Percentiles rank a stretch among this genome's conserved stretches.
phyloP scores from a whole-genome alignment of 30 jellyfish, hydroid and myxozoan species.

The Hydractinia symbiolongicarpus region DNA sequence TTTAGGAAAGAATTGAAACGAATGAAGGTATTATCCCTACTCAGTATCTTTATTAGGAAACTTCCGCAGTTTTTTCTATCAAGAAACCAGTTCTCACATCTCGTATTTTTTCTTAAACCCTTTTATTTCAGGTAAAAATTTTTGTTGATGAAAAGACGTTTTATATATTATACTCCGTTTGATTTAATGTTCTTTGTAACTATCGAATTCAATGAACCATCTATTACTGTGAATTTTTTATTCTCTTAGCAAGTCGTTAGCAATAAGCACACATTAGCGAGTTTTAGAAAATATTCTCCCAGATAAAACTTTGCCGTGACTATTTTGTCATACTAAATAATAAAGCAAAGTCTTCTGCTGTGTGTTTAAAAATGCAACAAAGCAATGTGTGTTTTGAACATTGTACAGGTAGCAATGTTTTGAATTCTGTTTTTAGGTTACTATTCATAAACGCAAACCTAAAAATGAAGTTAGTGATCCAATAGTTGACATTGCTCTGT shows the following conservation, averaged over 20 bases:
- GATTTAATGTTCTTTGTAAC: neutral
- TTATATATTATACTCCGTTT: neutral
- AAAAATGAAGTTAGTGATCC: slow-evolving; percentile 76
- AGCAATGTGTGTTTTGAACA: neutral
- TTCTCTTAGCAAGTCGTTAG: too few relatives aligned
- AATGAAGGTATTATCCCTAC: slow-evolving; percentile 2
- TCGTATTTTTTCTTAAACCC: too few relatives aligned
- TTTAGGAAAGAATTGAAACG: slow-evolving; percentile 52
- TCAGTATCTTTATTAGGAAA: neutral
- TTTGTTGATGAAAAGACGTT: neutral
- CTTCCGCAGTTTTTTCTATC: too few relatives aligned
- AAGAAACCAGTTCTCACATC: too few relatives aligned
- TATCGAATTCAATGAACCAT: neutral
- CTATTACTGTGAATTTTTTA: too few relatives aligned
- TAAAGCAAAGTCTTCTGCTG: too few relatives aligned
- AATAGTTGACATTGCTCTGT: slow-evolving; percentile 72
- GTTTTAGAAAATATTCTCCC: too few relatives aligned
- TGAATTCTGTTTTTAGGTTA: slow-evolving; percentile 24
- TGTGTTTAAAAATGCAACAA: neutral
- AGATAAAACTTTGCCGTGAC: too few relatives aligned
- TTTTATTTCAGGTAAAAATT: neutral
- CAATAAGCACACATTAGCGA: too few relatives aligned
- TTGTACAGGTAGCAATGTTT: neutral
- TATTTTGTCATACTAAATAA: too few relatives aligned
- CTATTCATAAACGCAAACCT: slow-evolving; percentile 41